Percentiles rank a stretch among this genome's conserved stretches.
These are phyloP conservation scores for Athalia rosae DNA, from an alignment of 2,888 invertebrate genomes.

Conservation along the genomic window DNA sequence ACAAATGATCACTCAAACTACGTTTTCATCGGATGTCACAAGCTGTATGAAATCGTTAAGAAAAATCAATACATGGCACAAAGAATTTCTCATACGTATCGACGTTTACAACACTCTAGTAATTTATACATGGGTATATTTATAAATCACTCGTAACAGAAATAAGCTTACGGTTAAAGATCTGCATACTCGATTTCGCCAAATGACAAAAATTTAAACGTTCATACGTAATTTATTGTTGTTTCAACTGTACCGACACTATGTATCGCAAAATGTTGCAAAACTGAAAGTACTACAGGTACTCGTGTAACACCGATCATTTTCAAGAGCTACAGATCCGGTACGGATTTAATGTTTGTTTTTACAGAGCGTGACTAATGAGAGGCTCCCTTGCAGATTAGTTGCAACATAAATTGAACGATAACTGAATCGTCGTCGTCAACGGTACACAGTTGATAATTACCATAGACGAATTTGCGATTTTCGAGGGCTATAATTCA, in stretches of 20 bases:
- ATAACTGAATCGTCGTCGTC: background rate
- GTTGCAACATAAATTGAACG: background rate
- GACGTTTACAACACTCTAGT: conserved; percentile 25
- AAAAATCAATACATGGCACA: background rate
- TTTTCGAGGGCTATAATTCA: background rate
- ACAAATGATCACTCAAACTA: too few relatives aligned
- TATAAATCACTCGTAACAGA: conserved; percentile 7
- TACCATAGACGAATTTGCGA: background rate
- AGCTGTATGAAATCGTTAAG: too few relatives aligned
- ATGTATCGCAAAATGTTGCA: background rate
- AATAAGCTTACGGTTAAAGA: conserved; percentile 28
- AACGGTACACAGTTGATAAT: background rate
- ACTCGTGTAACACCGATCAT: conserved; percentile 9
- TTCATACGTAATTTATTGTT: background rate
- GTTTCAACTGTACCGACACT: background rate
- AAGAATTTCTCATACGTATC: conserved; percentile 18
- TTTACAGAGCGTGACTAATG: conserved; percentile 1
- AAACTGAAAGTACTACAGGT: conserved; percentile 3
- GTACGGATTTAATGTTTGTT: conserved; percentile 9
- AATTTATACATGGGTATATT: background rate
- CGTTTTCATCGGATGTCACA: too few relatives aligned
- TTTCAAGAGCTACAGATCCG: conserved; percentile 8
- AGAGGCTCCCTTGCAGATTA: conserved; percentile 8
- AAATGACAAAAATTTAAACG: background rate
- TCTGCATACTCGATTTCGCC: conserved; percentile 20